A percentile compares a stretch with the other conserved stretches of the same genome.
These are phyloP conservation scores for Machimus rusticus DNA, from an alignment of 2,888 invertebrate species.

Conservation along the genomic window DNA sequence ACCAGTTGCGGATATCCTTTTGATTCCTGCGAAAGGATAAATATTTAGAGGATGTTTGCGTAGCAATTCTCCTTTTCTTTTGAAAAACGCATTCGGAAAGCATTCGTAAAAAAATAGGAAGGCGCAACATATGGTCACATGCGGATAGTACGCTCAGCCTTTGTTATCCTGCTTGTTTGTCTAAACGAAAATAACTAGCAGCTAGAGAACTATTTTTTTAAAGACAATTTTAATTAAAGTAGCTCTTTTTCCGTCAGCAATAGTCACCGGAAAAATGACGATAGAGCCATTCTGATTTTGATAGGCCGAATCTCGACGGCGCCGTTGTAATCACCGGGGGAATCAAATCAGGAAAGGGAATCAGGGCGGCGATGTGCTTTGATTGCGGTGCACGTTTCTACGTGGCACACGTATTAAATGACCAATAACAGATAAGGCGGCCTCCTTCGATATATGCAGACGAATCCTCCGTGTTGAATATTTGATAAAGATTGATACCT, in stretches of 20 bases:
- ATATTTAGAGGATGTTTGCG: background rate
- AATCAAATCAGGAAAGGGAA: background rate
- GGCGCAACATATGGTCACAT: background rate
- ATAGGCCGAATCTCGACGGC: background rate
- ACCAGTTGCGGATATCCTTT: background rate
- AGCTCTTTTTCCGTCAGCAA: background rate
- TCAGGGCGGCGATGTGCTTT: background rate
- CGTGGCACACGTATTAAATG: conserved; percentile 38
- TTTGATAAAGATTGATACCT: conserved; percentile 41
- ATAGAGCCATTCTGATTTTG: background rate
- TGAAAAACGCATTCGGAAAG: background rate
- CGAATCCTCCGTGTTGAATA: conserved; percentile 37
- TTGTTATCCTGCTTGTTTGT: background rate
- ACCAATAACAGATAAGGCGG: conserved; percentile 38
- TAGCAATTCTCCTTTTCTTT: background rate
- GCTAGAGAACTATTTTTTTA: background rate
- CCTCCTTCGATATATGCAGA: conserved; percentile 29
- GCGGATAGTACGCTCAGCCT: background rate
- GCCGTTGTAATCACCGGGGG: background rate
- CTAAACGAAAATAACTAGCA: background rate
- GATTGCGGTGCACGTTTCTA: conserved; percentile 31
- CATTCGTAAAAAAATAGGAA: background rate
- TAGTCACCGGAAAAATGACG: background rate
- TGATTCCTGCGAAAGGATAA: background rate
- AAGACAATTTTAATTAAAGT: background rate